Evolutionary conservation across 2,797 vertebrate genomes (phyloP).

Genomic region (Cheirogaleus major): DNA sequence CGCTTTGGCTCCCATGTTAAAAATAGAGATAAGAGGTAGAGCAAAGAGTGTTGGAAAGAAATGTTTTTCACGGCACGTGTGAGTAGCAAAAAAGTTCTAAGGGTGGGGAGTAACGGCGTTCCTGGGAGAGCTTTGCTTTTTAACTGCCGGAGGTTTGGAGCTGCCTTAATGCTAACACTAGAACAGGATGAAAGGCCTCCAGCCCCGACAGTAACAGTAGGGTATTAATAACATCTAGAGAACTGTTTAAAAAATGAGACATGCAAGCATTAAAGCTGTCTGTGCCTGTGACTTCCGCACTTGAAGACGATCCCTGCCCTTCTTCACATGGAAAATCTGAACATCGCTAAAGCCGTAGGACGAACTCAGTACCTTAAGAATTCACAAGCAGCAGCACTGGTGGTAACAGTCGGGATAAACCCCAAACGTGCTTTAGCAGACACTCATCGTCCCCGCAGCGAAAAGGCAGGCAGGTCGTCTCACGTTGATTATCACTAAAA

Average conservation of each 20-base stretch:
- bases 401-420: not conserved
- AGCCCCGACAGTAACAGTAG: not conserved
- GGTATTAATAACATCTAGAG: not conserved
- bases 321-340: not conserved
- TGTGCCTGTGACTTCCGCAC: not conserved
- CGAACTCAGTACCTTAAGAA: not conserved
- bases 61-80: fast-evolving
- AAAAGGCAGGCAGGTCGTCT: not conserved
- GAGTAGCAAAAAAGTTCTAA: not conserved
- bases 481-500: not conserved
- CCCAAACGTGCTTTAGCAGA: not conserved
- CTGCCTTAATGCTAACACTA: not conserved
- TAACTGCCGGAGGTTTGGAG: not conserved
- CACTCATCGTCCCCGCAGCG: not conserved
- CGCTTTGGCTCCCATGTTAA: not conserved
- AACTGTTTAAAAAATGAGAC: not conserved
- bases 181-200: not conserved
- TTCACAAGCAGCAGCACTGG: not conserved
- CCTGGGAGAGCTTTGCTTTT: not conserved
- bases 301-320: not conserved
- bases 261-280: not conserved
- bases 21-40: not conserved
- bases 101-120: too few relatives aligned
- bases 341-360: not conserved
- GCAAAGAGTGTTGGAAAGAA: not conserved